Base-by-base conservation (phyloP, 2,113 vertebrate species). In the Bucco capensis region DNA sequence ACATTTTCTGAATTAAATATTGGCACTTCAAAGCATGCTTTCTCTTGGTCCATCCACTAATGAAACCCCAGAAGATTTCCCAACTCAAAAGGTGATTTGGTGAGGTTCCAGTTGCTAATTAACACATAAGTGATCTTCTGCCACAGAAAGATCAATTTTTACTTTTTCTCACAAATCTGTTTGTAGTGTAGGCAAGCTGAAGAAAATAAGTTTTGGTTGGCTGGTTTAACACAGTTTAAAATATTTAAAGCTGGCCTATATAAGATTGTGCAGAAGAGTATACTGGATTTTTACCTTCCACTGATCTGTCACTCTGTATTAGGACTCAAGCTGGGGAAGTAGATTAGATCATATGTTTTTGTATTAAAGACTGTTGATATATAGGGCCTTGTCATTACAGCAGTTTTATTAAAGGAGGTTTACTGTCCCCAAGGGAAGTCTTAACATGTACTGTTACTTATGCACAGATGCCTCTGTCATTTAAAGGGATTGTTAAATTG, bases 201-300 rank as follows among this genome's bases (percentile, higher is more conserved):
- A 85, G 30, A 30, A 66, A 65, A 9, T 37, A 73, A 66, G 42
- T 95, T 95, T 96, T 73, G 92, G 57, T 94, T 97, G 96, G 91
- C 93, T 91, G 90, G 57, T 65, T 92, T 76, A 22, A 37, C 90
- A 44, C 70, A 81, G 18, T 88, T 61, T 91, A 65, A 96, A 97
- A 96, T 89, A 94, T 91, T 93, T 93, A 96, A 92, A 91, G 77
- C 83, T 91, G 91, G 65, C 94, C 95, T 96, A 91, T 83, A 95
- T 78, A 73, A 80, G 73, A 78, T 58, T 81, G 70, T 81, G 49
- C 16, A 40, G 84, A 95, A 71, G 33, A 23, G 9, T 91, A 47
- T 79, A 58, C 70, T 89, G 65, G 57, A 83, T 70, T 83, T 83
- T 72, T 83, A 83, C 90, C 87, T 93, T 92, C 78, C 78, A 8